phyloP scores from a whole-genome alignment of 1,140 invertebrate species.

The Drosophila pruinosa region DNA sequence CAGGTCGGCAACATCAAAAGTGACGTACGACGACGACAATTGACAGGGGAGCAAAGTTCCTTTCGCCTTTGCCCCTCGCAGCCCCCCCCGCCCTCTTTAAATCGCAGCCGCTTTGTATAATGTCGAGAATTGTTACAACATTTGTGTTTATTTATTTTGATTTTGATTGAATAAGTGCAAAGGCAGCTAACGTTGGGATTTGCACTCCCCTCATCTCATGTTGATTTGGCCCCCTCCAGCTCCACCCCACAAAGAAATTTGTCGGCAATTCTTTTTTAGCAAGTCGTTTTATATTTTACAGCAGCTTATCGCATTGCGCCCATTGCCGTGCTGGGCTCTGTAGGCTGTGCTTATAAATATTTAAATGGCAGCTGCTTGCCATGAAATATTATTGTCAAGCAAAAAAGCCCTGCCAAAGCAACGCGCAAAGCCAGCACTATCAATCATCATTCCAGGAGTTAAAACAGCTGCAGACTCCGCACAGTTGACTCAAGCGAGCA shows the following conservation, averaged over 20 bases:
- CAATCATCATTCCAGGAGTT: slow-evolving; percentile 40
- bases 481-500: neutral
- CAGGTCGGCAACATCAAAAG: slow-evolving; percentile 33
- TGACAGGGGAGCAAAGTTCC: neutral
- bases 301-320: slow-evolving; percentile 23
- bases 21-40: slow-evolving; percentile 12
- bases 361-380: slow-evolving; percentile 57
- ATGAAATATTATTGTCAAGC: slow-evolving; percentile 49
- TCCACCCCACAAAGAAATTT: slow-evolving; percentile 54
- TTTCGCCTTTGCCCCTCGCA: neutral
- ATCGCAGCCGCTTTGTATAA: slow-evolving; percentile 5
- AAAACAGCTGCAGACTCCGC: slow-evolving; percentile 24
- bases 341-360: slow-evolving; percentile 59
- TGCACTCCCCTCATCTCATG: neutral
- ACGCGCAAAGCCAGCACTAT: slow-evolving; percentile 15
- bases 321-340: no score
- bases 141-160: slow-evolving; percentile 65
- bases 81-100: neutral
- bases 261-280: slow-evolving; percentile 26
- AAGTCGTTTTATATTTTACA: neutral
- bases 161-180: slow-evolving; percentile 73
- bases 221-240: slow-evolving; percentile 62
- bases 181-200: slow-evolving; percentile 40
- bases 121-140: slow-evolving; percentile 39
- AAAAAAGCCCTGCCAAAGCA: slow-evolving; percentile 18